Base-by-base conservation (phyloP, 2,888 invertebrate species). In the Heliconius charithonia region DNA sequence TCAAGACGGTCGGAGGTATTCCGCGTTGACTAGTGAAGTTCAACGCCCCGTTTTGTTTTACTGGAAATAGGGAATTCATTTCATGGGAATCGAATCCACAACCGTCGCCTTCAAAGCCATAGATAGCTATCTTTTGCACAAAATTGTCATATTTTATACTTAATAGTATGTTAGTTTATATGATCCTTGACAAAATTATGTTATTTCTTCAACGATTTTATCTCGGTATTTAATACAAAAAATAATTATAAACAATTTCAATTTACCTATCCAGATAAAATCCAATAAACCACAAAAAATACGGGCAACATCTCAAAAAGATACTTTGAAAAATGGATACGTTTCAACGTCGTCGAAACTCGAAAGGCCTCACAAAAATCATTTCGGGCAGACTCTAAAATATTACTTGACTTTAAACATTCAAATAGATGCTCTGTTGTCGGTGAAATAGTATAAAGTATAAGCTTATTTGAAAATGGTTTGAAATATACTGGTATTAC, bases 271-370 rank as follows among this genome's bases (percentile, higher is more conserved):
- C 59, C 45, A 22, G 19, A 51, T 51, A 82, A 84, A 83, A 84
- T 83, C 83, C 82, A 82, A 84, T 85, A 85, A 83, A 82, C 79
- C 81, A 75, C 82, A 84, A 81, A 81, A n/a, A 77, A 67, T 67
- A 59, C 65, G 22, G 22, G 41, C 27, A 56, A 41, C 77, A 76
- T 80, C 80, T 82, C 77, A 82, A 80, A 79, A 85, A 87, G 88
- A 87, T 87, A 90, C 91, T 91, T 89, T 89, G 88, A 87, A 87
- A 90, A 91, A 91, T 91, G 89, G 90, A 91, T 90, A 89, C 89
- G 88, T 87, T 86, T 86, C 85, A 85, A 81, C 82, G 80, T 75
- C 83, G 79, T 80, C 85, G 85, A 59, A 59, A 59, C 59, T 89
- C 87, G 86, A 89, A 84, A 88, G 88, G 88, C 87, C 88, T 87